Base-by-base conservation (phyloP, 2,113 vertebrate genomes). In the Falco punctatus region DNA sequence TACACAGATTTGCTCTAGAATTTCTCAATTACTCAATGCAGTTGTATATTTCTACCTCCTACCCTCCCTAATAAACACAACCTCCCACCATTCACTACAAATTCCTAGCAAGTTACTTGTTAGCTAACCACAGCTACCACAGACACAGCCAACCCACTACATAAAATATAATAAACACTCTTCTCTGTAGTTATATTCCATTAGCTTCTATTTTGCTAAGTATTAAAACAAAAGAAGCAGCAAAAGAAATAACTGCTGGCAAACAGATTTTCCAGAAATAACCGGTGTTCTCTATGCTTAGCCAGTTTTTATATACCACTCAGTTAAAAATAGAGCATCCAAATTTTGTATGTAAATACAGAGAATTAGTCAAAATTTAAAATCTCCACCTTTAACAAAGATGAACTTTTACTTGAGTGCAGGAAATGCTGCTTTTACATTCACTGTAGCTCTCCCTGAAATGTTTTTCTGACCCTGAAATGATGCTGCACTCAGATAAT, bases 171-270 rank as follows among this genome's bases (percentile, higher is more conserved):
- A 85, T 5, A 48, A 81, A 75, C 23, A 8, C 26, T 77, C 75
- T 61, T 78, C 77, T 54, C 77, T 54, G 24, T 2, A 30, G 33
- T 79, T 75, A 27, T 20, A 10, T 13, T 72, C 54, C 86, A 82
- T 24, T 11, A 91, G 77, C 30, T 86, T 95, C 90, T 90, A 66
- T 81, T 93, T 84, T 91, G 72, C 44, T 23, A 81, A 94, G 42
- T 20, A 88, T 57, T 86, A 74, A 71, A 91, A 93, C 70, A 93
- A 88, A 86, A 80, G 42, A 3, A 81, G 33, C 48, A 88, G 69
- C 54, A 86, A 51, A 81, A 95, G 40, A 82, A 92, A 51, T 10
- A 52, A 62, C 82, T 95, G 88, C 69, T 83, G 82, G 52, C 66
- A 69, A 11, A 46, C 15, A 78, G 16, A 24, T 35, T 72, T 94